Base-by-base conservation (phyloP, 2,888 invertebrate species). In the Schrankia costaestrigalis region DNA sequence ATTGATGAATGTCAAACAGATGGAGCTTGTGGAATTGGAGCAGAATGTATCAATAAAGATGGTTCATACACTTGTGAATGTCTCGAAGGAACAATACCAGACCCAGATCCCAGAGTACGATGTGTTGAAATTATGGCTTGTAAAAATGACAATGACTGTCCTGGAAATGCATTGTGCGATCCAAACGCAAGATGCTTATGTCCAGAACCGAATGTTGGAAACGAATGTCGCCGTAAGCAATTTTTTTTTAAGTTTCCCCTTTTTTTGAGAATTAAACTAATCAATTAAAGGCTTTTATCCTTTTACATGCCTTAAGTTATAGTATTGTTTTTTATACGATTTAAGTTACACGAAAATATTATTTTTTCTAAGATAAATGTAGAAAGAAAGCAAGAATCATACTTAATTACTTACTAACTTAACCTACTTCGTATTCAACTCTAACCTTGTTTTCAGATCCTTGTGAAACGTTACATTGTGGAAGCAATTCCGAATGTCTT, bases 201-300 rank as follows among this genome's bases (percentile, higher is more conserved):
- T 61, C 97, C 96, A 2, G 95, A 95, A 63, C 97, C 97, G 0
- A 97, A 97, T 70, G 89, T 95, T 55, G 97, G 97, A 56, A 95
- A 96, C 59, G 95, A 96, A 65, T 97, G 97, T 63, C 91, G 96
- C 78, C 97, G 95, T 95, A 90, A 92, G 94, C 90, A 55, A n/a
- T n/a, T 36, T 24, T 11, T 34, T 18, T 22, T 7, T 15, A 22
- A 3, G 5, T 18, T 7, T 23, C 13, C 12, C 21, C 5, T 21
- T 21, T 33, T 14, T 13, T 11, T 4, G 29, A 17, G 15, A 25
- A 11, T 28, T 8, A 15, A 4, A 6, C 22, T 13, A 1, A 5
- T 17, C 7, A 17, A 3, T 5, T 17, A 17, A 17, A 17, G 7
- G 7, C 17, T 17, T n/a, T n/a, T n/a, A n/a, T n/a, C n/a, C n/a